A percentile compares a stretch with the other conserved stretches of the same genome.
phyloP scores from a whole-genome alignment of 2,888 invertebrate genomes.

The Tenthredo mesomela region DNA sequence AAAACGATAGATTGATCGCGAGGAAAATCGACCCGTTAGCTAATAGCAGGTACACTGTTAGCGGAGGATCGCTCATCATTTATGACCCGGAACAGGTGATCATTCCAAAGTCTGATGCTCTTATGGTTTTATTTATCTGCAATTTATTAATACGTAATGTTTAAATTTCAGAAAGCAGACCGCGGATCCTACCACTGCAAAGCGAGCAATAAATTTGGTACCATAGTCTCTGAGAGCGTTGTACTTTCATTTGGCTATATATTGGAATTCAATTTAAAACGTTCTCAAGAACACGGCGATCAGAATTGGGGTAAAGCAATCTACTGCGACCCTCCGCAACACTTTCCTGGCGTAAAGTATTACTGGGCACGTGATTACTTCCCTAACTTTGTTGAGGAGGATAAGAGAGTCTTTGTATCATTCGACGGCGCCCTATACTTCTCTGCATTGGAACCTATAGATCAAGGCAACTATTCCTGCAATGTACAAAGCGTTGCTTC shows the following conservation, averaged over 20 bases:
- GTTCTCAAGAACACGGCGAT: conserved; percentile 90
- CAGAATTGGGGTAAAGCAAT: conserved; percentile 97
- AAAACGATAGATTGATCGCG: conserved; percentile 87
- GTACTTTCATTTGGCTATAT: conserved; percentile 93
- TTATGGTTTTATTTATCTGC: background rate
- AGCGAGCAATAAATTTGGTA: conserved; percentile 93
- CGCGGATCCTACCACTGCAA: conserved; percentile 95
- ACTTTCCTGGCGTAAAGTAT: conserved; percentile 93
- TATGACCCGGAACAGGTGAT: conserved; percentile 88
- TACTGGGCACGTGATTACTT: conserved; percentile 95
- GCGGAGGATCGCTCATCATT: conserved; percentile 95
- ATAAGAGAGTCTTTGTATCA: conserved; percentile 95
- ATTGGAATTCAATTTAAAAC: conserved; percentile 93
- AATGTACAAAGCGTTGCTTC: conserved; percentile 94
- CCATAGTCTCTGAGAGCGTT: conserved; percentile 93
- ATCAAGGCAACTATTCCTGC: conserved; percentile 94
- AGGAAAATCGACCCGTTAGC: conserved; percentile 88
- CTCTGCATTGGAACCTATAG: conserved; percentile 94
- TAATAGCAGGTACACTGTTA: conserved; percentile 89
- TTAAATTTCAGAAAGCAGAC: conserved; percentile 82
- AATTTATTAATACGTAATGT: conserved; percentile 3
- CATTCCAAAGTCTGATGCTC: background rate
- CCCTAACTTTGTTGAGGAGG: conserved; percentile 96
- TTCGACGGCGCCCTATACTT: conserved; percentile 97
- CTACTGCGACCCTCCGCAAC: conserved; percentile 95